A percentile compares a stretch with the other conserved stretches of the same genome.
These are phyloP conservation scores for Xiphophorus hellerii DNA, from an alignment of 2,113 vertebrate species.

Conservation along the genomic window DNA sequence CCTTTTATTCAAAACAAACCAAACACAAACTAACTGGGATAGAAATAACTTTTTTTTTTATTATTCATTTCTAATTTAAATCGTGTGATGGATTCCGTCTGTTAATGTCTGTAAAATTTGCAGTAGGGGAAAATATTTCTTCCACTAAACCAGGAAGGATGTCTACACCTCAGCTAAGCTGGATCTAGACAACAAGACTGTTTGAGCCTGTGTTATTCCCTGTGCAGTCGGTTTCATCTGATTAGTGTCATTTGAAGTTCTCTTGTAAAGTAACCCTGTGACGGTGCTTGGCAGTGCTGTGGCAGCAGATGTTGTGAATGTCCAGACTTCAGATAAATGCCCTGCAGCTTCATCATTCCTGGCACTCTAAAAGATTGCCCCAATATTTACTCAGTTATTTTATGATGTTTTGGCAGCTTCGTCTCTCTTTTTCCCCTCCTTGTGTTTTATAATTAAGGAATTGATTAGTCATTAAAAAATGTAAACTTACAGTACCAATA, in stretches of 20 bases:
- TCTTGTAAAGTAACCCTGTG: not conserved
- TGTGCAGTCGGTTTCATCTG: not conserved
- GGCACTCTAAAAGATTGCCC: not conserved
- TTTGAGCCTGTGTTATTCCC: not conserved
- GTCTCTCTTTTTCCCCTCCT: not conserved
- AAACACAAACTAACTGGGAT: conserved; percentile 4
- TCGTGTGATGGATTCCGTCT: conserved; percentile 19
- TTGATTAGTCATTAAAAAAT: not conserved
- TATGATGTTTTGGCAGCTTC: not conserved
- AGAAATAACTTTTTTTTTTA: too few species aligned
- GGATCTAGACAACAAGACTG: not conserved
- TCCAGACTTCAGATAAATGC: not conserved
- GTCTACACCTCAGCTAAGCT: not conserved
- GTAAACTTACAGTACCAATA: too few species aligned
- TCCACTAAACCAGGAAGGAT: not conserved
- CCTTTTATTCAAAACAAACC: not conserved
- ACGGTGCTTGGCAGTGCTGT: too few species aligned
- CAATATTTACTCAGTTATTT: not conserved
- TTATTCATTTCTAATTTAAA: not conserved
- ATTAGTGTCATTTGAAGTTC: not conserved
- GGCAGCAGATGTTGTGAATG: not conserved
- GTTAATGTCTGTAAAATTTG: conserved; percentile 10
- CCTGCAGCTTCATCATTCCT: not conserved
- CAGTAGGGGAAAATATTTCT: not conserved
- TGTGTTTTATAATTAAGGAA: not conserved